These are phyloP conservation scores for Branchipolynoe longqiensis DNA, from an alignment of 2,888 invertebrate genomes.

Conservation along the genomic window DNA sequence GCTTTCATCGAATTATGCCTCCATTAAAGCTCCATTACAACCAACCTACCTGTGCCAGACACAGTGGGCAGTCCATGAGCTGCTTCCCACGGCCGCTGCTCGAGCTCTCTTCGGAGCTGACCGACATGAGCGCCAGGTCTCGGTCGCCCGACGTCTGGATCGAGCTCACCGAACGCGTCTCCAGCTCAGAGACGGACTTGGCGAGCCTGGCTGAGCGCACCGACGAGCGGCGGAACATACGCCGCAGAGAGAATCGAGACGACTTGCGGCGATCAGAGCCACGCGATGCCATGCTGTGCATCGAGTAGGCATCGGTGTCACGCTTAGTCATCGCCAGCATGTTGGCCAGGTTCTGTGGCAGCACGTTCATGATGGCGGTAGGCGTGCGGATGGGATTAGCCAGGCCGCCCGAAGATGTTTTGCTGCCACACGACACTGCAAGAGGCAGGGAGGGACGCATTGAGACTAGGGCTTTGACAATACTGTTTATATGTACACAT, in stretches of 20 bases:
- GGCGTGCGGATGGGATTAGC: background rate
- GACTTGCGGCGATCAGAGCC: conserved; percentile 59
- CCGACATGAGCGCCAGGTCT: conserved; percentile 31
- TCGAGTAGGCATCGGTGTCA: conserved; percentile 63
- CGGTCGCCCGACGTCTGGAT: conserved; percentile 44
- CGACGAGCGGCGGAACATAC: conserved; percentile 61
- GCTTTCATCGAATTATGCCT: no score
- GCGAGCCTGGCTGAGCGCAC: conserved; percentile 37
- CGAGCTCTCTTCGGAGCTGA: conserved; percentile 42
- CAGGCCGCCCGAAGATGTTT: background rate
- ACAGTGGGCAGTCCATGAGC: conserved; percentile 67
- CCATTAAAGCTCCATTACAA: no score
- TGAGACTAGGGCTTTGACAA: background rate
- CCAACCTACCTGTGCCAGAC: conserved; percentile 58
- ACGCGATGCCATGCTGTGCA: conserved; percentile 58
- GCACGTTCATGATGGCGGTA: conserved; percentile 21
- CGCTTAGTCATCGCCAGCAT: conserved; percentile 63
- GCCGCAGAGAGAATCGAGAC: conserved; percentile 66
- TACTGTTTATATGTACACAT: no score
- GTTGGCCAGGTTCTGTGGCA: conserved; percentile 49
- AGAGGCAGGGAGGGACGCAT: background rate
- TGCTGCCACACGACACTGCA: background rate
- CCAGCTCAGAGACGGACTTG: conserved; percentile 58
- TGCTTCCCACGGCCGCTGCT: conserved; percentile 36
- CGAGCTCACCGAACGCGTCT: conserved; percentile 52